These are phyloP conservation scores for Acrossocheilus fasciatus DNA, from an alignment of 2,797 vertebrate genomes.

Conservation along the genomic window DNA sequence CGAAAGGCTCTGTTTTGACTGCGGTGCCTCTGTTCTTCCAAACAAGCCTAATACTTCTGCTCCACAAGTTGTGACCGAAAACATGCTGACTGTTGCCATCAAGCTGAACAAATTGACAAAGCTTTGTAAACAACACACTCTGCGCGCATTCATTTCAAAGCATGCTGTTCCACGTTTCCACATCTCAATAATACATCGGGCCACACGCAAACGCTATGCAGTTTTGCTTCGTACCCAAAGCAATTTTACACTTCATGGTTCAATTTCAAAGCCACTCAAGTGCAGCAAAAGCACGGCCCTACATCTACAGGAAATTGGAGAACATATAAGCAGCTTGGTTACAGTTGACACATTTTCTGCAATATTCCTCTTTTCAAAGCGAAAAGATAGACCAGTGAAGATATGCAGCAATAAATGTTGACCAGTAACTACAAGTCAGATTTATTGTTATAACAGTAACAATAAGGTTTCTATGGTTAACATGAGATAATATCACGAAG, in stretches of 20 bases:
- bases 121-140: slow-evolving; percentile 72
- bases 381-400: slow-evolving; percentile 19
- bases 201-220: slow-evolving; percentile 61
- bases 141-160: slow-evolving; percentile 65
- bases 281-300: slow-evolving; percentile 65
- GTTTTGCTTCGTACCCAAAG: slow-evolving; percentile 64
- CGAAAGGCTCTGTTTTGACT: slow-evolving; percentile 45
- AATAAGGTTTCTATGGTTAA: background rate
- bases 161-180: slow-evolving; percentile 61
- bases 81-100: slow-evolving; percentile 66
- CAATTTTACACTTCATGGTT: slow-evolving; percentile 76
- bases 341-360: slow-evolving; percentile 65
- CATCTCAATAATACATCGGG: slow-evolving; percentile 72
- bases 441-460: background rate
- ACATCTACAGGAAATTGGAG: slow-evolving; percentile 66
- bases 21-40: slow-evolving; percentile 47
- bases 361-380: slow-evolving; percentile 55
- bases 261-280: slow-evolving; percentile 69
- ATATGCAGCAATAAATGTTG: background rate
- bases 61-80: slow-evolving; percentile 50
- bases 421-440: background rate
- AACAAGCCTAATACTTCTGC: slow-evolving; percentile 52
- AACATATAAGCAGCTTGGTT: slow-evolving; percentile 69
- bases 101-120: slow-evolving; percentile 74
- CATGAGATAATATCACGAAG: background rate